Evolutionary conservation across 2,888 invertebrate genomes (phyloP).

Genomic region (Chrysolina oricalcia): DNA sequence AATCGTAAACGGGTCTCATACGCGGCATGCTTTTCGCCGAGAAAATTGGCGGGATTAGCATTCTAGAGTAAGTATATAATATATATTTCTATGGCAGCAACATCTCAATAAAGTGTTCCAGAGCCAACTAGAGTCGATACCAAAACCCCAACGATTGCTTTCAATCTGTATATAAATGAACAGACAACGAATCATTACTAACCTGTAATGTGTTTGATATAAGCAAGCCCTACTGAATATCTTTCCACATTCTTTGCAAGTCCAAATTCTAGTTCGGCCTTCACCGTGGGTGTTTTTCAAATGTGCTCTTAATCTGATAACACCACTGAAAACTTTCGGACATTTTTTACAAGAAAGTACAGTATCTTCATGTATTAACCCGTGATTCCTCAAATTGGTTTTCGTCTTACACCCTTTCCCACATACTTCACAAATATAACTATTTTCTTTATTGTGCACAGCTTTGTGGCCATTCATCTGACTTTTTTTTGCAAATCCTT

Average conservation of each 20-base stretch:
- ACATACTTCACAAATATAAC: slow-evolving; percentile 18
- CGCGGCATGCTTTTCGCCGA: too few relatives aligned
- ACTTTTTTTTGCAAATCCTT: background rate
- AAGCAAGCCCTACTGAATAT: background rate
- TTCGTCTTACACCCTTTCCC: background rate
- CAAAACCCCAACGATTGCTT: too few relatives aligned
- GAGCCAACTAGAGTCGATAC: too few relatives aligned
- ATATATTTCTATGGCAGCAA: too few relatives aligned
- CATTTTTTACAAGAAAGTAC: background rate
- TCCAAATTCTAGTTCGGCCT: slow-evolving; percentile 7
- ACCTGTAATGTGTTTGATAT: background rate
- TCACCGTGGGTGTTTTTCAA: background rate
- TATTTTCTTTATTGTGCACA: slow-evolving; percentile 6
- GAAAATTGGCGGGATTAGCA: too few relatives aligned
- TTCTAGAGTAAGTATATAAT: too few relatives aligned
- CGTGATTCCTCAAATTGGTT: background rate
- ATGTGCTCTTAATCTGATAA: background rate
- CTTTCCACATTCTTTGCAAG: slow-evolving; percentile 4
- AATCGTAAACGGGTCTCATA: too few relatives aligned
- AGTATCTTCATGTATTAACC: background rate
- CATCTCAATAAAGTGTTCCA: too few relatives aligned
- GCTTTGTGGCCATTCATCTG: background rate
- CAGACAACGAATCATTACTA: background rate
- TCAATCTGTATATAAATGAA: too few relatives aligned
- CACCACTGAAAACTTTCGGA: background rate